A percentile compares a stretch with the other conserved stretches of the same genome.
Conservation (phyloP, 2,113 vertebrate genomes). For the Mystacornis crossleyi region DNA sequence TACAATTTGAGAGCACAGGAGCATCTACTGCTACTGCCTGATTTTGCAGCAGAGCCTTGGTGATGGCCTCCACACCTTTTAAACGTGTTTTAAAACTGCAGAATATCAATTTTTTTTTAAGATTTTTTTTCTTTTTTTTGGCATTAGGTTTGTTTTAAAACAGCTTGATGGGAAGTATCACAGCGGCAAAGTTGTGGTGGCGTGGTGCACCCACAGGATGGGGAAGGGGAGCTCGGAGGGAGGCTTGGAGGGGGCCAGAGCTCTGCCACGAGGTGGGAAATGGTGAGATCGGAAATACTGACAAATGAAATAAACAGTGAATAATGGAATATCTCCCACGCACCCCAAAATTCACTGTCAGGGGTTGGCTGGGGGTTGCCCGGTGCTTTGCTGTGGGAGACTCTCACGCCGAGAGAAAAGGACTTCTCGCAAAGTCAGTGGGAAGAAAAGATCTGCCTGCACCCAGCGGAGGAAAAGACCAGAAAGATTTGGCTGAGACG, state of each 20-base stretch:
- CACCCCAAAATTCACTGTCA: background rate
- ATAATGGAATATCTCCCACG: rapidly evolving
- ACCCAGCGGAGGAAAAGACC: background rate
- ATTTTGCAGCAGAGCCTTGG: background rate
- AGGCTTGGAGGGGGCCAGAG: no score
- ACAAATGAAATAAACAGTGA: background rate
- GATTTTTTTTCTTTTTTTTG: no score
- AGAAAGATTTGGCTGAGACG: background rate
- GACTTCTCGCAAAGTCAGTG: rapidly evolving
- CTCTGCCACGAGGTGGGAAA: background rate
- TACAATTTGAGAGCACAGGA: background rate
- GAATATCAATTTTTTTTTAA: background rate
- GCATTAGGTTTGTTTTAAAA: background rate
- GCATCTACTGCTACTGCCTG: background rate
- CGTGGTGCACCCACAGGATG: rapidly evolving
- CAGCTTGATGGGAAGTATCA: background rate
- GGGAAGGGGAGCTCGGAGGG: background rate
- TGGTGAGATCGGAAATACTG: rapidly evolving
- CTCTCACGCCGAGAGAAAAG: rapidly evolving
- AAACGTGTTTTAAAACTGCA: background rate
- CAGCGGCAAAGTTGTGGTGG: rapidly evolving
- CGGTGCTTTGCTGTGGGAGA: background rate
- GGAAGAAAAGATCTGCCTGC: background rate
- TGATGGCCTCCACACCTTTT: background rate
- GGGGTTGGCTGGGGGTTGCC: background rate